phyloP scores from a whole-genome alignment of 1,140 invertebrate species.

The Drosophila guanche region DNA sequence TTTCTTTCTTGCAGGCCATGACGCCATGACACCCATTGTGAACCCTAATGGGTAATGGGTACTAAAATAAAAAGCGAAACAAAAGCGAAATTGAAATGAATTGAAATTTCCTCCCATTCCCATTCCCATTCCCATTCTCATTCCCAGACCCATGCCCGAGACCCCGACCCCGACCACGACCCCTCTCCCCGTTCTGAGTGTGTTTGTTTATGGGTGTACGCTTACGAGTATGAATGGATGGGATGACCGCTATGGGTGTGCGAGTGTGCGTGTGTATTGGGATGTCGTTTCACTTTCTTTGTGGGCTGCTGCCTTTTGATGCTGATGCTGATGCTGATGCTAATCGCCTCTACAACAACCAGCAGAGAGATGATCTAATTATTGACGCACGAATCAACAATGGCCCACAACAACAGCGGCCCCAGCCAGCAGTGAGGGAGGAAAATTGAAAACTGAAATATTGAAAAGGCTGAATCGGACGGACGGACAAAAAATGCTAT shows the following conservation, averaged over 20 bases:
- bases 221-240: too few relatives aligned
- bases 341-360: slow-evolving; percentile 73
- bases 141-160: too few relatives aligned
- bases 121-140: too few relatives aligned
- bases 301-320: slow-evolving; percentile 67
- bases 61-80: slow-evolving; percentile 14
- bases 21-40: slow-evolving; percentile 20
- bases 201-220: too few relatives aligned
- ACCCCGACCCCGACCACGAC: too few relatives aligned
- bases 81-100: slow-evolving; percentile 28
- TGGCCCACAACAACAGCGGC: slow-evolving; percentile 27
- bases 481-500: background rate
- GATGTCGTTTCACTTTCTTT: slow-evolving; percentile 58
- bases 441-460: slow-evolving; percentile 61
- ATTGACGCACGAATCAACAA: slow-evolving; percentile 77
- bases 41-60: slow-evolving; percentile 20
- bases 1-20: background rate
- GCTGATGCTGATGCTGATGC: slow-evolving; percentile 45
- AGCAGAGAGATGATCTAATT: slow-evolving; percentile 76
- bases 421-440: slow-evolving; percentile 14
- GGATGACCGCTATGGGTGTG: background rate
- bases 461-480: slow-evolving; percentile 40
- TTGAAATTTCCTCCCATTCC: slow-evolving; percentile 23
- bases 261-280: slow-evolving; percentile 20
- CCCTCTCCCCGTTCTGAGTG: too few relatives aligned